phyloP scores from a whole-genome alignment of 1,140 invertebrate species.

The Papilio helenus region DNA sequence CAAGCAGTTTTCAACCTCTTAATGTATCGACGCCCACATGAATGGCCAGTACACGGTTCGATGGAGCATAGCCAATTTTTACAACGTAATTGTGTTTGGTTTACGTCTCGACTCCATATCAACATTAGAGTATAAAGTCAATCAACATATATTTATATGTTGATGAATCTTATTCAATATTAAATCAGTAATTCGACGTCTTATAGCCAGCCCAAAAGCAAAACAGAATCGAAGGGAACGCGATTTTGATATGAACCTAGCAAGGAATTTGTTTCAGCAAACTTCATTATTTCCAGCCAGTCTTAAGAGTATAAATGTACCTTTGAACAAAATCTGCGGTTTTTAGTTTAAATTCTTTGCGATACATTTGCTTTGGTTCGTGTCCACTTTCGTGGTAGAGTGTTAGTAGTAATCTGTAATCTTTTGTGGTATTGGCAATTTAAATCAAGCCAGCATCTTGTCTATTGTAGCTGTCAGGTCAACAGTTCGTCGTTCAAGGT shows the following conservation, averaged over 20 bases:
- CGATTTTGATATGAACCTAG: not conserved
- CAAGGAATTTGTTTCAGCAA: not conserved
- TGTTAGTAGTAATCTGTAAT: not conserved
- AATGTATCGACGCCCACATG: conserved; percentile 3
- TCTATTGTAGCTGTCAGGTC: conserved; percentile 17
- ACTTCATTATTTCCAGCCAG: no score
- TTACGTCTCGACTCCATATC: not conserved
- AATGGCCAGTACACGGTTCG: conserved; percentile 16
- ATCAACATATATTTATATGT: no score
- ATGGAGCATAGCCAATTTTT: conserved; percentile 14
- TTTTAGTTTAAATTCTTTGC: not conserved
- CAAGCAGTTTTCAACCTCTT: conserved; percentile 6
- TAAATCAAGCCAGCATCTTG: not conserved
- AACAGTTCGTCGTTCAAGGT: conserved; percentile 36
- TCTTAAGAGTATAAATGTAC: not conserved
- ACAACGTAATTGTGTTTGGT: conserved; percentile 12
- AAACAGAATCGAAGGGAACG: not conserved
- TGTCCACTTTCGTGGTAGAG: not conserved
- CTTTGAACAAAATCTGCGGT: not conserved
- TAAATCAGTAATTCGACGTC: not conserved
- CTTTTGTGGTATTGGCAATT: conserved; percentile 6
- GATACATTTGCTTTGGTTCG: not conserved
- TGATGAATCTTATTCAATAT: not conserved
- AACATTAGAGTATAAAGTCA: not conserved
- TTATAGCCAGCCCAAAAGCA: not conserved